Evolutionary conservation across 2,113 vertebrate genomes (phyloP).

Genomic region (Gallinago paraguaiae): DNA sequence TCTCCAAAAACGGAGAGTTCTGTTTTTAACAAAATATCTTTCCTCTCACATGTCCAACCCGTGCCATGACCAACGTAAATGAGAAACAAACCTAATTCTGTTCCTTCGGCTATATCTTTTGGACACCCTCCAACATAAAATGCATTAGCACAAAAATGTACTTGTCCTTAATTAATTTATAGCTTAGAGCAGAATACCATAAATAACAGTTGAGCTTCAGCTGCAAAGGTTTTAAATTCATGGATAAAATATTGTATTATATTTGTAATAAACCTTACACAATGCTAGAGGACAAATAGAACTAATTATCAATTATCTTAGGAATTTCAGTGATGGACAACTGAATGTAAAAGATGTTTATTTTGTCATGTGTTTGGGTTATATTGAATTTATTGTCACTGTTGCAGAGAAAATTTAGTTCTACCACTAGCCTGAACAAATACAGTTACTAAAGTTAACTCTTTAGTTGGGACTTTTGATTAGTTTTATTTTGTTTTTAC

Average conservation of each 20-base stretch:
- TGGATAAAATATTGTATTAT: neutral
- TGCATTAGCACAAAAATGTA: constrained; percentile 44
- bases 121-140: constrained; percentile 33
- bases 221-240: constrained; percentile 14
- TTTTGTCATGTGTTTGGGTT: constrained; percentile 29
- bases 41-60: constrained; percentile 8
- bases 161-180: constrained; percentile 57
- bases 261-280: constrained; percentile 2
- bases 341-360: constrained; percentile 32
- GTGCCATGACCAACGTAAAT: constrained; percentile 10
- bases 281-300: constrained; percentile 42
- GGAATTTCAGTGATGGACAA: constrained; percentile 61
- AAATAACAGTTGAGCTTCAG: constrained; percentile 39
- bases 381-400: neutral
- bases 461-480: neutral
- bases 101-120: constrained; percentile 54
- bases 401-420: constrained; percentile 1
- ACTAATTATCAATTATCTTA: constrained; percentile 71
- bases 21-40: constrained; percentile 44
- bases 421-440: neutral
- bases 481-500: neutral
- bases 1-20: neutral
- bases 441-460: neutral
- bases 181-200: constrained; percentile 43
- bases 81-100: constrained; percentile 32